Evolutionary conservation across 2,797 vertebrate species (phyloP), one percentile per base, ranked within the genome.

Genomic region (Tympanoctomys barrerae): DNA sequence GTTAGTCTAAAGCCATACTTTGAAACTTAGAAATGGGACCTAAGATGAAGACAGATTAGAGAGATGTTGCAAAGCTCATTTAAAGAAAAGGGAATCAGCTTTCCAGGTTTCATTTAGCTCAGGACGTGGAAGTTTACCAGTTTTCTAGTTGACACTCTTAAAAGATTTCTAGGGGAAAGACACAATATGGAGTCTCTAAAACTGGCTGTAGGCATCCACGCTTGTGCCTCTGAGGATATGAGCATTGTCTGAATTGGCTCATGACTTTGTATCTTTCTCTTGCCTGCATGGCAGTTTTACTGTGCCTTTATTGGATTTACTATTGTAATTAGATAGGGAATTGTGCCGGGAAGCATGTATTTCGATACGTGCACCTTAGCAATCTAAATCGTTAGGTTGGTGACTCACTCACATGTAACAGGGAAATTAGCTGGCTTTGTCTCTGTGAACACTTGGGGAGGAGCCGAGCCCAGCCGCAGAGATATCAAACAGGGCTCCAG

Each of bases 11-110:
- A 98, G 92, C 90, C 96, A 97, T 66, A 95, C 94, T 98, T 97
- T 97, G 95, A 98, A 95, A 97, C 90, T 95, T 96, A 97, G 98
- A 97, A 96, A 92, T 97, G 97, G 95, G 96, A 94, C 96, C 97
- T 97, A 97, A 95, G 96, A 92, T 97, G 91, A 97, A 97, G 95
- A 97, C 94, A 92, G 78, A 82, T 96, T 89, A 97, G 97, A 97
- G 96, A 98, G 96, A 97, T 97, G 85, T 98, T 96, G 96, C 92
- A 97, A 97, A 98, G 96, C 94, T 97, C 95, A 42, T 95, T 59
- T 78, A 84, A 97, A 97, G 92, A 87, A 97, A 96, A 97, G 95
- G 89, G 94, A 92, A 96, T 97, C 94, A 97, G 97, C 93, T 97
- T 89, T 94, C 68, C 90, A 73, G 79, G 61, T 71, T 89, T 93